Conservation (phyloP, 2,797 vertebrate genomes). For the Diplodus puntazzo region DNA sequence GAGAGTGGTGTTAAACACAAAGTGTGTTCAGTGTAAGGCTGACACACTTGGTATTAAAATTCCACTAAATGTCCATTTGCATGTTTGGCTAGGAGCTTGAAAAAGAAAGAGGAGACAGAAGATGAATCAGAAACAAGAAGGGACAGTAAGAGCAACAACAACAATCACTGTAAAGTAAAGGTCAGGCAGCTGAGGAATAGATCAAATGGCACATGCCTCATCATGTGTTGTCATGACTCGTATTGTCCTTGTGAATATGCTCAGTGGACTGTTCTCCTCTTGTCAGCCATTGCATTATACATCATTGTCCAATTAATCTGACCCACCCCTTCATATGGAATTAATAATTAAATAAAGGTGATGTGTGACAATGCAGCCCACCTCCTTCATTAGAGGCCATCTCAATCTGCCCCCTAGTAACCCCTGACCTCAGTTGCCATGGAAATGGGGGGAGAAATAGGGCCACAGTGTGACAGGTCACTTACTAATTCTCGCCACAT, state of each 20-base stretch:
- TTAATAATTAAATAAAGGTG: slow-evolving; percentile 39
- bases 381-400: slow-evolving; percentile 42
- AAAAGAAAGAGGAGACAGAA: slow-evolving; percentile 16
- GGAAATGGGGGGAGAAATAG: slow-evolving; percentile 43
- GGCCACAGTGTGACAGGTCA: slow-evolving; percentile 51
- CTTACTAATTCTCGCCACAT: slow-evolving; percentile 33
- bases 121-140: slow-evolving; percentile 26
- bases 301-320: slow-evolving; percentile 61
- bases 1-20: background rate
- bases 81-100: background rate
- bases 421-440: slow-evolving; percentile 67
- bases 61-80: background rate
- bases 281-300: slow-evolving; percentile 49
- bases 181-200: slow-evolving; percentile 29
- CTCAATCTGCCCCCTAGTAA: slow-evolving; percentile 41
- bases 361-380: slow-evolving; percentile 27
- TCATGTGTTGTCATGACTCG: slow-evolving; percentile 10
- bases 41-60: slow-evolving; percentile 2
- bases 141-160: slow-evolving; percentile 3
- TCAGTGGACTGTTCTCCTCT: slow-evolving; percentile 36
- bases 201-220: slow-evolving; percentile 9
- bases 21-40: slow-evolving; percentile 3
- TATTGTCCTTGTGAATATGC: slow-evolving; percentile 38
- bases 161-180: slow-evolving; percentile 32
- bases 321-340: slow-evolving; percentile 59